Base-by-base conservation (phyloP, 2,888 invertebrate genomes). In the Horisme vitalbata region DNA sequence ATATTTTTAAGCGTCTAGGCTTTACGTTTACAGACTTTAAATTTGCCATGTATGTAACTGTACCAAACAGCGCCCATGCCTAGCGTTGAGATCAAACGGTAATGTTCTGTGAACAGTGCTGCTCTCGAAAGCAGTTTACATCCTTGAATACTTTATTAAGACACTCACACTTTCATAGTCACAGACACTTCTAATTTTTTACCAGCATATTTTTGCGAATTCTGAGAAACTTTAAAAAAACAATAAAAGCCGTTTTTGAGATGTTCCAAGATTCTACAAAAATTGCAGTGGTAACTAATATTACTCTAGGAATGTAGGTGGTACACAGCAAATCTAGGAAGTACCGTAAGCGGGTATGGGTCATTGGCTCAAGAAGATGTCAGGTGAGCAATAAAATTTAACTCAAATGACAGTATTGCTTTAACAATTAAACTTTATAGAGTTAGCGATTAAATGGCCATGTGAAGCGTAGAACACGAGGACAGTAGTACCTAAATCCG, bases 341-440 rank as follows among this genome's bases (percentile, higher is more conserved):
- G 79, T 83, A 82, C 82, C 83, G 83, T 82, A 82, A 79, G 75
- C 68, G 64, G 65, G 75, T 71, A 68, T 75, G 69, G 81, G 83
- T 83, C 83, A 80, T 78, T 80, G 83, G 79, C 83, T 80, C 77
- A 79, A 75, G 75, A 74, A 82, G 75, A 79, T 75, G 75, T 77
- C 74, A 68, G 71, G 71, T 72, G 73, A 75, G 74, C 68, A 74
- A 77, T 81, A 79, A 79, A 78, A 77, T 69, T 60, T 72, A 71
- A 72, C 73, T 73, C 72, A 75, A 64, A 65, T 61, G 63, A 65
- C 65, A 63, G 63, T 61, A 71, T 70, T 71, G 68, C 72, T 71
- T 68, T 66, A 68, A 73, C 74, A 73, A 75, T 71, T 63, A 64
- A 45, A 31, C 52, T 33, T 45, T 43, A 46, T 53, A 46, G 36